phyloP scores from a whole-genome alignment of 1,140 invertebrate species.

The Neodiprion fabricii region DNA sequence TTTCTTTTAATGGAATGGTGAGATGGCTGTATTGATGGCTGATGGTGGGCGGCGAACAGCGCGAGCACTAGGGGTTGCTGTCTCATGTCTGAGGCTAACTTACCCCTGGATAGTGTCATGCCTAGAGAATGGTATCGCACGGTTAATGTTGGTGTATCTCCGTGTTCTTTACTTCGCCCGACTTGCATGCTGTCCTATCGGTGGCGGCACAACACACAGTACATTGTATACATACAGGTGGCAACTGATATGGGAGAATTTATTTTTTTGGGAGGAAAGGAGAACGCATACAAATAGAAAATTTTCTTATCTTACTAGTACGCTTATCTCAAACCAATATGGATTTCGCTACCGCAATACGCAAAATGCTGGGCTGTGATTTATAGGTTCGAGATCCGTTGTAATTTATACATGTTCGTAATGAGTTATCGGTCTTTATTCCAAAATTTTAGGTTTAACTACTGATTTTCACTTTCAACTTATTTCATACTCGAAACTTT shows the following conservation, averaged over 20 bases:
- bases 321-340: no score
- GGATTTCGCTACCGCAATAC: no score
- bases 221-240: conserved; percentile 45
- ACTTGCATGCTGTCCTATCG: conserved; percentile 63
- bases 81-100: conserved; percentile 58
- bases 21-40: conserved; percentile 13
- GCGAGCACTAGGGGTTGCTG: conserved; percentile 36
- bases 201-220: conserved; percentile 61
- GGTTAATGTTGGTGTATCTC: conserved; percentile 58
- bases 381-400: no score
- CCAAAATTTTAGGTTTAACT: no score
- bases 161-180: conserved; percentile 62
- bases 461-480: no score
- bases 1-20: background rate
- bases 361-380: no score
- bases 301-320: no score
- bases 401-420: no score
- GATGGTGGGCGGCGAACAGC: conserved; percentile 14
- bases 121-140: conserved; percentile 60
- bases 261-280: background rate
- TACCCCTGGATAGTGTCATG: conserved; percentile 62
- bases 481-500: no score
- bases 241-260: background rate
- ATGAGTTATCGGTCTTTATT: no score
- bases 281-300: no score